Evolutionary conservation across 2,797 vertebrate genomes (phyloP).

Genomic region (Chiroxiphia lanceolata): DNA sequence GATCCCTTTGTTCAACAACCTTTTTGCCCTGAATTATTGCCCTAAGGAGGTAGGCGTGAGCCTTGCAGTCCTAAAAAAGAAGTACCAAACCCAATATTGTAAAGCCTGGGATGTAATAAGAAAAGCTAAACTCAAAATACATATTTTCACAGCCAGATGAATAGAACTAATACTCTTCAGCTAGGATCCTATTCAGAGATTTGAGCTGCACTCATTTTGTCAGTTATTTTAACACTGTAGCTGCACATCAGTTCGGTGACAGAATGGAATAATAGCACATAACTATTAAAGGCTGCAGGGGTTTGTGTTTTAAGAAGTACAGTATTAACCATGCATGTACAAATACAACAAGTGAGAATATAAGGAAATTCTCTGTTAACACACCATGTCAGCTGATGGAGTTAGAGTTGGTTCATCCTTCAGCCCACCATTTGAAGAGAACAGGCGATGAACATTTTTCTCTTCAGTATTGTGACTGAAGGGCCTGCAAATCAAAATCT

Average conservation of each 20-base stretch:
- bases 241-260: neutral
- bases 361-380: slow-evolving; percentile 12
- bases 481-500: neutral
- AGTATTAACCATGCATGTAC: neutral
- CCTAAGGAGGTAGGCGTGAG: neutral
- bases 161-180: neutral
- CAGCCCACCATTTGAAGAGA: neutral
- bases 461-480: slow-evolving; percentile 24
- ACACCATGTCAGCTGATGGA: slow-evolving; percentile 39
- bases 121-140: neutral
- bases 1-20: neutral
- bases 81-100: neutral
- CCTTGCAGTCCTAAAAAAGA: neutral
- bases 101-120: neutral
- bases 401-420: neutral
- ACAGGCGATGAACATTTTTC: neutral
- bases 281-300: neutral
- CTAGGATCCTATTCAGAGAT: neutral
- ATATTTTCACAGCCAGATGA: neutral
- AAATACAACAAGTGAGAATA: neutral
- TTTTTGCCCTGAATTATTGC: neutral
- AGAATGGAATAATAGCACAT: neutral
- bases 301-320: neutral
- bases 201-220: neutral
- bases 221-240: neutral